phyloP scores from a whole-genome alignment of 2,888 invertebrate species.

The Meganola albula region DNA sequence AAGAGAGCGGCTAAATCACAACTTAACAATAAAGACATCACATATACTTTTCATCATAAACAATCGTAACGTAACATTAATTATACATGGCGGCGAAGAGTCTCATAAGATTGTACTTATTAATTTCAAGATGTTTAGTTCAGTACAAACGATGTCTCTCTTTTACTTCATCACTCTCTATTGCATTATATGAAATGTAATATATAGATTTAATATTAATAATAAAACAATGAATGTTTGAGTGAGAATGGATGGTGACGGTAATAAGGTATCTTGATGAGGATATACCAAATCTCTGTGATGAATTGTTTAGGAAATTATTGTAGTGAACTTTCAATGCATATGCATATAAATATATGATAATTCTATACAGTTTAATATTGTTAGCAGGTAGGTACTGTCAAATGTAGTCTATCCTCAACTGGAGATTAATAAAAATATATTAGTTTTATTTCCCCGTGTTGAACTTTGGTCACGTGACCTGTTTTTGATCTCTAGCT shows the following conservation, averaged over 20 bases:
- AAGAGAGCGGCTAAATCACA: conserved; percentile 46
- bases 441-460: too few relatives aligned
- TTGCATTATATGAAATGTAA: conserved; percentile 56
- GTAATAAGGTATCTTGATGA: conserved; percentile 51
- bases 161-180: conserved; percentile 73
- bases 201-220: conserved; percentile 56
- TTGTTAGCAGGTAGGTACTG: conserved; percentile 40
- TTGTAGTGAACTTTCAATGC: conserved; percentile 55
- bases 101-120: conserved; percentile 71
- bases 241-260: conserved; percentile 60
- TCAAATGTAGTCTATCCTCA: conserved; percentile 28
- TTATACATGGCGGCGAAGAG: conserved; percentile 52
- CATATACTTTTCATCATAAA: conserved; percentile 45
- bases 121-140: conserved; percentile 62
- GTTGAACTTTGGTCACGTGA: too few relatives aligned
- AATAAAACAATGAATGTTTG: conserved; percentile 49
- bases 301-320: conserved; percentile 66
- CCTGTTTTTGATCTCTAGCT: too few relatives aligned
- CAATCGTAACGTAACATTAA: conserved; percentile 34
- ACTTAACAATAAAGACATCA: conserved; percentile 63
- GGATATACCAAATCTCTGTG: conserved; percentile 69
- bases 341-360: conserved; percentile 40
- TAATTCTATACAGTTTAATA: conserved; percentile 35
- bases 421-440: too few relatives aligned
- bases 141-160: conserved; percentile 76